Base-by-base conservation (phyloP, 2,888 invertebrate genomes). In the Didymodactylos carnosus region DNA sequence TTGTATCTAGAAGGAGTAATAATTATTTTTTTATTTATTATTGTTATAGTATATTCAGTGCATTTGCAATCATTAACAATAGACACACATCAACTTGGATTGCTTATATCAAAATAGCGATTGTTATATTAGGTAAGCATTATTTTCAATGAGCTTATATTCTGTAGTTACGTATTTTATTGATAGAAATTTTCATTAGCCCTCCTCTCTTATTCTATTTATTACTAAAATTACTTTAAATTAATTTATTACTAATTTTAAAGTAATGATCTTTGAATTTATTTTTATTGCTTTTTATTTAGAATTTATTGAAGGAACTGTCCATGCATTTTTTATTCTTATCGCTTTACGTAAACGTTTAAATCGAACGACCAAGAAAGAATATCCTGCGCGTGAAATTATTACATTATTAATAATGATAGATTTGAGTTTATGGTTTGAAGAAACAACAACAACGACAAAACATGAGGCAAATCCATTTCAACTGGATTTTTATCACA, bases 401-500 rank as follows among this genome's bases (percentile, higher is more conserved):
- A 51, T 75, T 39, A 72, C 72, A 19, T 41, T 75, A 39, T 69
- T 75, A 11, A 75, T 75, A 3, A 53, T 75, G 7, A 19, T 75
- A 2, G 72, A 75, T 40, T 39, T 75, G 0, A 72, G 72, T 39
- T 53, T 72, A 23, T 75, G 75, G 75, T 41, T 75, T 10, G 72
- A 69, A 23, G 75, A 75, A 39, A 72, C 75, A 5, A 72, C 71
- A 16, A 72, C 72, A 39, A 49, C 71, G 8, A 75, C 72, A 72
- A 72, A 72, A 69, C 62, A 72, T 39, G 75, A 75, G n/a, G 46
- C 43, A 27, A 72, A 72, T 69, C 49, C 69, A 16, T 69, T 72
- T 51, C 72, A 75, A 69, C 29, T 72, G 25, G 69, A 69, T 35
- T 75, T 71, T 46, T 75, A 75, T 70, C 72, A 75, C 51, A 69